Conservation (phyloP, 2,113 vertebrate species). For the Microtus pennsylvanicus region DNA sequence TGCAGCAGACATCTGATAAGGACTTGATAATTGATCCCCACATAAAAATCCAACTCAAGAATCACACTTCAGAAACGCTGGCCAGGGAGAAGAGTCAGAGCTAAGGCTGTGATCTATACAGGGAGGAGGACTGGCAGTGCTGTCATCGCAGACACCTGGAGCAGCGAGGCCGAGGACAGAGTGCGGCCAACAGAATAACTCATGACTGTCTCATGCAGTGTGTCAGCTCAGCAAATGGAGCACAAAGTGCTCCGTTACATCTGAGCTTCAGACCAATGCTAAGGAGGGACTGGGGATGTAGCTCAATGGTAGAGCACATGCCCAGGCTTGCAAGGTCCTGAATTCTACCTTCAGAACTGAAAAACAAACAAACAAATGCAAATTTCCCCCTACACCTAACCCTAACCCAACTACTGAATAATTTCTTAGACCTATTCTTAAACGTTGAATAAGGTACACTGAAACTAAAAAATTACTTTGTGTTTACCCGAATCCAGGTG, state of each 20-base stretch:
- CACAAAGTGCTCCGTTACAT: neutral
- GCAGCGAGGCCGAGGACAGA: neutral
- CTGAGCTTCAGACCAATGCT: conserved; percentile 5
- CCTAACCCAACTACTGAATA: neutral
- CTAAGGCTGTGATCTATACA: neutral
- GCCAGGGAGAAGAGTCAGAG: conserved; percentile 14
- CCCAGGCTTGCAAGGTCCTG: neutral
- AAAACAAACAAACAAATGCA: neutral
- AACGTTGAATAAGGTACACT: conserved; percentile 40
- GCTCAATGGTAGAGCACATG: neutral
- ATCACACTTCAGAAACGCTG: conserved; percentile 31
- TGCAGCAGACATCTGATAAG: conserved; percentile 29
- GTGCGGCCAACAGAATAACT: neutral
- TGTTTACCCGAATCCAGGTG: conserved; percentile 50
- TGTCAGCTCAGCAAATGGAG: conserved; percentile 42
- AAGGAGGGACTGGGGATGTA: neutral
- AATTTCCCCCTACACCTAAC: neutral
- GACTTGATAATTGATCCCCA: conserved; percentile 17
- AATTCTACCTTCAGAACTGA: neutral
- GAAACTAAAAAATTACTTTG: conserved; percentile 1
- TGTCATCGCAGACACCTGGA: neutral
- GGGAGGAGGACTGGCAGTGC: neutral
- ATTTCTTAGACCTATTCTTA: conserved; percentile 51
- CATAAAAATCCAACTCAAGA: conserved; percentile 52
- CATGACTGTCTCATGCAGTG: neutral